Base-by-base conservation (phyloP, 2,888 invertebrate species). In the Arenicola marina region DNA sequence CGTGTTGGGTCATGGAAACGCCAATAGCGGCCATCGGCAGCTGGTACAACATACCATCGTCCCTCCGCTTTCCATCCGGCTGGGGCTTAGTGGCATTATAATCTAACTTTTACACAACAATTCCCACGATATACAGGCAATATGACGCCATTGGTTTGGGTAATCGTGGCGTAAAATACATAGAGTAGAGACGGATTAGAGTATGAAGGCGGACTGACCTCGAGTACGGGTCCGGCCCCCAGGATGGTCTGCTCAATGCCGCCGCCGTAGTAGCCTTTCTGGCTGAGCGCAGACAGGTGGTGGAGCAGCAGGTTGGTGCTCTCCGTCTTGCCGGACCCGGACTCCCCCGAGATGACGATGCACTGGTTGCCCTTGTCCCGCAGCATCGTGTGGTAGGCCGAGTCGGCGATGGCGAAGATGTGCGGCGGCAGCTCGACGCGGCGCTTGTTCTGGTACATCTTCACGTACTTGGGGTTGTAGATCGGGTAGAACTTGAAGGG, bases 241-340 rank as follows among this genome's bases (percentile, higher is more conserved):
- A 96, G 86, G 77, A 97, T 94, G 18, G 95, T 95, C 85, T 95
- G 95, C 83, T 97, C 96, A 1, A 96, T 94, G n/a, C 95, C 95
- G 78, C 93, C 92, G 45, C 91, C 92, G 59, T 95, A 94, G 43
- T 76, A 67, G 33, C 79, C 79, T 81, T 95, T 95, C 84, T 95
- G 95, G 83, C 93, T 93, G 61, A 96, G 87, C 7, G 95, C 95
- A 0, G 95, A 96, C 76, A 97, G 86, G 84, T 96, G 96, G 84
- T 96, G 95, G 59, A 97, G 87, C 68, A 96, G 87, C 83, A 96
- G 92, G 87, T 95, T 95, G 32, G 96, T 96, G 81, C 93, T 94
- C 83, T 96, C 96, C 1, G 96, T 96, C 86, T 96, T 96, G 3
- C 95, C 95, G n/a, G 92, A 93, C 65, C 95, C 95, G 83, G 92